Base-by-base conservation (phyloP, 2,888 invertebrate species). In the Aspidiotus rigidus region DNA sequence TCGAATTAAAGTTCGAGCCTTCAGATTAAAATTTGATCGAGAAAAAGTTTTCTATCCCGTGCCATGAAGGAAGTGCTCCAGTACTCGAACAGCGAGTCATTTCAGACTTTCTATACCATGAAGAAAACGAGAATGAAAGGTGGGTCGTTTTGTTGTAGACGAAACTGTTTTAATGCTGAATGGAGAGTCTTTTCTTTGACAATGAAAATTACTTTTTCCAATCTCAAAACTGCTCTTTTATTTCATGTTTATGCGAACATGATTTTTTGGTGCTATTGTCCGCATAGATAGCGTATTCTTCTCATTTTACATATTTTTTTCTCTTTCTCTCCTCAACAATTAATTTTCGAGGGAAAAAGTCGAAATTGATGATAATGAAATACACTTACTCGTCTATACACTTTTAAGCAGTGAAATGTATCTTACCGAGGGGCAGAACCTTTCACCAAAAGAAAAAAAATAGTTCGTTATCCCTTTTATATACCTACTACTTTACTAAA, bases 21-120 rank as follows among this genome's bases (percentile, higher is more conserved):
- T 67, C 44, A 60, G 67, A 67, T 67, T 67, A 67, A 67, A 67
- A 67, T 67, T 67, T 67, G 67, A 67, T 67, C 60, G 67, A 67
- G 67, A 59, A 28, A 67, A 67, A 60, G 59, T 67, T 60, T 67
- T 39, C 67, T 5, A 28, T 5, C 28, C 28, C 1, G 28, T 28
- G 28, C 28, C 28, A 28, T 28, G 28, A 28, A 28, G 28, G 28
- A 28, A 28, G 5, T 28, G 28, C 28, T 28, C 28, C 28, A 28
- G 28, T 28, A 28, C 28, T 28, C 28, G 28, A 3, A 5, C 28
- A 28, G 28, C 28, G 28, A 28, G 28, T 28, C 28, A 28, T 1
- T 28, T 28, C 5, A 28, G 28, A 28, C 28, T 28, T 28, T 28
- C 28, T 28, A 28, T 28, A 28, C 56, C 1, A 55, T 16, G 17